Base-by-base conservation (phyloP, 2,113 vertebrate species). In the Arothron firmamentum region DNA sequence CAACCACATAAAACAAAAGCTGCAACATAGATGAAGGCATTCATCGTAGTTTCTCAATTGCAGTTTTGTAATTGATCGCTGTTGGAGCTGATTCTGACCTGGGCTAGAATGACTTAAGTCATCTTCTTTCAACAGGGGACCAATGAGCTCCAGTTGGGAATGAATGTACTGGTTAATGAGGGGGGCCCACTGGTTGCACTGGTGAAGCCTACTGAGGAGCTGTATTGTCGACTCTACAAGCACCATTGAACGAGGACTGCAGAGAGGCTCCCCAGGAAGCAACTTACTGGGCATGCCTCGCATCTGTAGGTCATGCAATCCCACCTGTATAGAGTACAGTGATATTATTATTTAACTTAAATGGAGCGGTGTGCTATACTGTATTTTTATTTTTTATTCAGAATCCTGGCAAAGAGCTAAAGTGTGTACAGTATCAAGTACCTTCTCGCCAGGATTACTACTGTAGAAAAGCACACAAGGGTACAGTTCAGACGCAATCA, bases 401-500 rank as follows among this genome's bases (percentile, higher is more conserved):
- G 25, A 28, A 28, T 7, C 6, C 25, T 28, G 25, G 25, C 25
- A 28, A 47, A 4, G 14, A 17, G 45, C 15, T 47, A 17, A n/a
- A 20, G 13, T n/a, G 19, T 6, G 3, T 21, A 12, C 28, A n/a
- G 16, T 41, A n/a, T 18, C 17, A 13, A 18, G 16, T 70, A 92
- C 92, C 88, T 92, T 92, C 62, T 92, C 91, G 74, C 92, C 91
- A 66, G 92, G 92, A 72, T 92, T 92, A 67, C 92, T 92, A 86
- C 92, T 92, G 75, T 92, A 92, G 85, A 92, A 92, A 59, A 92
- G 67, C 43, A 92, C 91, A 80, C 92, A 92, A 1, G 92, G 92
- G 70, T 91, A 90, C 17, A 92, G 72, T 59, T 92, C 92, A 16
- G 87, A 84, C 19, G 90, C 89, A 14, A 91, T 88, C 62, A 92